Evolutionary conservation across 2,888 invertebrate genomes (phyloP), one percentile per base, ranked within the genome.

Genomic region (Pollenia angustigena): DNA sequence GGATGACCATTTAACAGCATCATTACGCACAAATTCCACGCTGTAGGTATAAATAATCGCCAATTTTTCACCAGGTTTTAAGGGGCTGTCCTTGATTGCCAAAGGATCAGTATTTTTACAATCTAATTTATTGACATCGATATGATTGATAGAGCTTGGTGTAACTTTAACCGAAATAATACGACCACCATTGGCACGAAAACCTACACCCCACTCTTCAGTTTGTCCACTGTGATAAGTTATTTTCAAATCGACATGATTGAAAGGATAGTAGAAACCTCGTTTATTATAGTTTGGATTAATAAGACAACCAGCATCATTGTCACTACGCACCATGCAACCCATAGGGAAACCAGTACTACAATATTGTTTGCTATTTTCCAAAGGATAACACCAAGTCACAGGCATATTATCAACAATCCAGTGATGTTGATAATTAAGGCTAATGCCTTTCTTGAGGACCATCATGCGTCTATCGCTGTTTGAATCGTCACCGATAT

Each of bases 361-460:
- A 93, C 99, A 99, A 92, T 97, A 98, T 86, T 95, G 96, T 89
- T 95, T 95, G 88, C 96, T 96, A 89, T 96, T 96, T 86, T 97
- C 96, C 80, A 96, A 91, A 62, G 94, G 94, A 93, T 98, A 98
- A 93, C 99, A 99, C 97, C 98, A 99, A 0, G 99, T 99, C 1
- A 99, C 97, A 0, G 99, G 99, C 99, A 99, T 99, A 93, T 99
- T 99, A 94, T 99, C 99, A 87, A 98, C 95, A 90, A 98, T 98
- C 99, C 99, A 99, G 93, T 99, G 99, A 94, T 99, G 99, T 91
- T 99, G 98, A 93, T 99, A 99, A 93, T 99, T 99, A 76, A 98
- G 94, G 85, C 96, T 96, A 95, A 99, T 98, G 85, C 98, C 99
- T 94, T 97, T 97, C 92, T 97, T 97, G 83, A 99, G 94, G 16